These are phyloP conservation scores for Nomada ruficornis DNA, from an alignment of 2,888 invertebrate genomes.

Conservation along the genomic window DNA sequence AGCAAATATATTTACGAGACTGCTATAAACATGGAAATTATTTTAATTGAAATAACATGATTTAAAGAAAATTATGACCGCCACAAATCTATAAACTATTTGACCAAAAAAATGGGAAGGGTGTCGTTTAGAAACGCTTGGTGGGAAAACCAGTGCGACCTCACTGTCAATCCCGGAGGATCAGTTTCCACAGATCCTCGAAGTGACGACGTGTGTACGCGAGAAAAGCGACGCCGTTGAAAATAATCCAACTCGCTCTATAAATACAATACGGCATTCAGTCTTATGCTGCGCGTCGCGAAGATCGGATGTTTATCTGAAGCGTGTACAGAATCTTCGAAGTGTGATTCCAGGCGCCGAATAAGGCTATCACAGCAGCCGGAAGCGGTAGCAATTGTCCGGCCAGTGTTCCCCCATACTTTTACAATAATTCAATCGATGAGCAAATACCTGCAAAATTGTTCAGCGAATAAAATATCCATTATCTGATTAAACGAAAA, in stretches of 20 bases:
- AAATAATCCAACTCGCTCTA: conserved; percentile 82
- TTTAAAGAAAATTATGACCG: no score
- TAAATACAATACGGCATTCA: conserved; percentile 84
- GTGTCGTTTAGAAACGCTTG: no score
- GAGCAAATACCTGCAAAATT: no score
- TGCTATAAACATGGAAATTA: no score
- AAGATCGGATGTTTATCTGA: conserved; percentile 76
- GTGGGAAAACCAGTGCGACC: no score
- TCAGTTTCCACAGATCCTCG: conserved; percentile 20
- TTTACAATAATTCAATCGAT: no score
- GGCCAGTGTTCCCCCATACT: not conserved
- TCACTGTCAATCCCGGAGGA: not conserved
- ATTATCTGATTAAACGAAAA: no score
- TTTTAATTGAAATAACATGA: no score
- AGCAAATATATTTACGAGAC: no score
- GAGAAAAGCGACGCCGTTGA: conserved; percentile 79
- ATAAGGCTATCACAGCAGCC: conserved; percentile 4
- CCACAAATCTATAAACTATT: no score
- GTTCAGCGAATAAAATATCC: no score
- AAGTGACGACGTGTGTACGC: conserved; percentile 67
- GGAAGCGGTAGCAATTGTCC: not conserved
- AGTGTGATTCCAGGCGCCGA: conserved; percentile 5
- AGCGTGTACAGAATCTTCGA: conserved; percentile 16
- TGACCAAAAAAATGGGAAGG: no score
- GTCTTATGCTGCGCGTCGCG: conserved; percentile 82